Conservation (phyloP, 2,888 invertebrate species). For the Morinoia aosen region DNA sequence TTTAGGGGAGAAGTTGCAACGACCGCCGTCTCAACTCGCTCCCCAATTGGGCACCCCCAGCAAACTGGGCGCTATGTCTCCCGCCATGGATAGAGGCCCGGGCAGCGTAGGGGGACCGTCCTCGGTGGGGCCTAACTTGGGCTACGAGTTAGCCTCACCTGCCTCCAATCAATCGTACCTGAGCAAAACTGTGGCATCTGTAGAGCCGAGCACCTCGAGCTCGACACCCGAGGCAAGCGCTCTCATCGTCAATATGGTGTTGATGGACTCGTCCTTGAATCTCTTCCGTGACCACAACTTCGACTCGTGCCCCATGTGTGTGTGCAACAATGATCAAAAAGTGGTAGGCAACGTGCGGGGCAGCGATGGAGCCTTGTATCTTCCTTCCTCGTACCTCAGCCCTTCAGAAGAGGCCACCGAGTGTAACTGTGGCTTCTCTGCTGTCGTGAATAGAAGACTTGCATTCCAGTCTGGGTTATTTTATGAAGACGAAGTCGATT, state of each 20-base stretch:
- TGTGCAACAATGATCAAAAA: constrained; percentile 91
- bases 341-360: constrained; percentile 94
- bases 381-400: constrained; percentile 73
- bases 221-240: constrained; percentile 85
- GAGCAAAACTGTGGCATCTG: constrained; percentile 78
- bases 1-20: not conserved
- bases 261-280: constrained; percentile 96
- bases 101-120: constrained; percentile 66
- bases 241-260: constrained; percentile 87
- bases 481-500: constrained; percentile 98
- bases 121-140: constrained; percentile 68
- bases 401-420: constrained; percentile 82
- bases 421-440: constrained; percentile 98
- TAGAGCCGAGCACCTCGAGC: constrained; percentile 70
- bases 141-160: constrained; percentile 82
- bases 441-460: constrained; percentile 84
- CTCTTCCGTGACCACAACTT: constrained; percentile 98
- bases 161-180: constrained; percentile 80
- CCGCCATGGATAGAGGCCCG: constrained; percentile 70
- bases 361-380: constrained; percentile 90
- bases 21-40: not conserved
- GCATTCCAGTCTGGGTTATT: constrained; percentile 86
- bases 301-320: constrained; percentile 97
- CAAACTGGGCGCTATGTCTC: constrained; percentile 72
- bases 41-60: constrained; percentile 29